Conservation (phyloP, 2,888 invertebrate genomes). For the Lissonota sp. region DNA sequence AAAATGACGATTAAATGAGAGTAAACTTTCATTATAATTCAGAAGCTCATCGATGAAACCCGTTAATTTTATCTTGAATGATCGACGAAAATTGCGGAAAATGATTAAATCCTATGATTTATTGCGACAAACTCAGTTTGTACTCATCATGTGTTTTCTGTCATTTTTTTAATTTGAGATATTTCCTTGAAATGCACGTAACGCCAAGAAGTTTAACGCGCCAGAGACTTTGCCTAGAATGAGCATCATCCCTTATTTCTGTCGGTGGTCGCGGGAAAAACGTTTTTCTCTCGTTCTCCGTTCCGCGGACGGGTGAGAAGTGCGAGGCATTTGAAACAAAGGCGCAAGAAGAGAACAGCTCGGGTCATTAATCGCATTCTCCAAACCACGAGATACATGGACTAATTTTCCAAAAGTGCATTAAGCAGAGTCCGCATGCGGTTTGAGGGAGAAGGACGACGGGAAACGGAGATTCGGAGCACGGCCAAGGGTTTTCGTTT, state of each 20-base stretch:
- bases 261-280: constrained; percentile 22
- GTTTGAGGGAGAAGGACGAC: constrained; percentile 45
- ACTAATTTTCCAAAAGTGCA: constrained; percentile 79
- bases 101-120: too few relatives aligned
- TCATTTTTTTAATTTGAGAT: too few relatives aligned
- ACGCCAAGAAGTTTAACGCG: constrained; percentile 70
- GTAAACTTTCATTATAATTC: too few relatives aligned
- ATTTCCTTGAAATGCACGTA: constrained; percentile 20
- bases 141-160: too few relatives aligned
- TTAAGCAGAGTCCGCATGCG: constrained; percentile 64
- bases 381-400: constrained; percentile 74
- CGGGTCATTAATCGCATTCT: constrained; percentile 53
- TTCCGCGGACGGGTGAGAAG: constrained; percentile 18
- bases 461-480: too few relatives aligned
- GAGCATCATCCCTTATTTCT: constrained; percentile 14
- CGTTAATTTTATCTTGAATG: too few relatives aligned
- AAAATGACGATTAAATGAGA: too few relatives aligned
- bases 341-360: constrained; percentile 38
- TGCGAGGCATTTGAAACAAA: constrained; percentile 43
- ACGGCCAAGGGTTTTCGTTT: constrained; percentile 59
- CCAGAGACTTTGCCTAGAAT: constrained; percentile 54
- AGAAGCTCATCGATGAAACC: too few relatives aligned
- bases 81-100: too few relatives aligned
- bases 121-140: too few relatives aligned
- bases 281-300: constrained; percentile 7